Conservation (phyloP, 2,888 invertebrate species). For the Diplazon laetatorius region DNA sequence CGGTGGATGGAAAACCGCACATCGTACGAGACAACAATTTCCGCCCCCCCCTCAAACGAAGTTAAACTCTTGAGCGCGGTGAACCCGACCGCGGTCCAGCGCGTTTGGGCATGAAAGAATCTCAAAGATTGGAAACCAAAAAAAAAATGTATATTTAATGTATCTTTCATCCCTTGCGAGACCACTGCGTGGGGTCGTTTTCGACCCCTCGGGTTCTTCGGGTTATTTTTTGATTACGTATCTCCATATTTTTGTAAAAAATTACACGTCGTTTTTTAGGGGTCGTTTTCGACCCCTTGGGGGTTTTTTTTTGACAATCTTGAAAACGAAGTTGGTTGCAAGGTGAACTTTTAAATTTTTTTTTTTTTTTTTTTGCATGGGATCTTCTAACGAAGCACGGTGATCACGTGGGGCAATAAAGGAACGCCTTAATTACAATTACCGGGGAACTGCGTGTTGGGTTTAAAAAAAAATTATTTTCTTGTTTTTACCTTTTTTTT, state of each 20-base stretch:
- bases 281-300: no score
- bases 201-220: no score
- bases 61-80: no score
- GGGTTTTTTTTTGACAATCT: no score
- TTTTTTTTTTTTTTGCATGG: no score
- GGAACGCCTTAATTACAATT: slow-evolving; percentile 60
- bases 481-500: background rate
- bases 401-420: slow-evolving; percentile 20
- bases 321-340: slow-evolving; percentile 57
- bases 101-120: slow-evolving; percentile 38
- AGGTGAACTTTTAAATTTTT: no score
- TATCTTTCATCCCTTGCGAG: no score
- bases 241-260: no score
- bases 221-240: no score
- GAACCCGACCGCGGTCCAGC: slow-evolving; percentile 44
- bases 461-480: slow-evolving; percentile 18
- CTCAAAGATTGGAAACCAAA: slow-evolving; percentile 18
- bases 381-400: slow-evolving; percentile 37
- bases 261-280: no score
- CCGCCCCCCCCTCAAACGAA: slow-evolving; percentile 54
- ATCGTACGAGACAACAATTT: slow-evolving; percentile 45
- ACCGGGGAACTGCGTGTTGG: slow-evolving; percentile 40
- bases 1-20: slow-evolving; percentile 62
- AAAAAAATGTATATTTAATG: no score
- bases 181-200: no score